phyloP scores from a whole-genome alignment of 2,797 vertebrate genomes.

The Eospalax fontanierii region DNA sequence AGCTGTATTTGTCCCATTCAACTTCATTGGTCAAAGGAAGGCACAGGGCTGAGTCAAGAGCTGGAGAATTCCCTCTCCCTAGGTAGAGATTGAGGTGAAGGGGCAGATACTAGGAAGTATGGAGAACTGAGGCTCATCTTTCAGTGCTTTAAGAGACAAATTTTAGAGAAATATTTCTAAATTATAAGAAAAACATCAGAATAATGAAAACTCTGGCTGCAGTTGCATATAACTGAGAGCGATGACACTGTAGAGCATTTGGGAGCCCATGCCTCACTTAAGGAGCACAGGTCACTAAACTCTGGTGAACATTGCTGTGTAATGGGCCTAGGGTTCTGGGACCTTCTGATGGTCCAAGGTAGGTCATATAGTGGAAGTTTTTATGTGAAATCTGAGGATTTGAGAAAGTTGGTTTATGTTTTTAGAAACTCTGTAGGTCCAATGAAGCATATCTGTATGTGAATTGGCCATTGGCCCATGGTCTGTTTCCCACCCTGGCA shows the following conservation, averaged over 20 bases:
- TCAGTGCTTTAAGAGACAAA: constrained; percentile 28
- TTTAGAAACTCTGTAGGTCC: background rate
- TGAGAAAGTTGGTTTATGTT: background rate
- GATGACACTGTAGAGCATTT: background rate
- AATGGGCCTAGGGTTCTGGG: background rate
- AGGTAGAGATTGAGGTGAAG: background rate
- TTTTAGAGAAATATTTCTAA: constrained; percentile 18
- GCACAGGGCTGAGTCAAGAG: background rate
- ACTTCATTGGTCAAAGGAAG: background rate
- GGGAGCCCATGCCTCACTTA: background rate
- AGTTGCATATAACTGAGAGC: background rate
- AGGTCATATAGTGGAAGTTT: constrained; percentile 1
- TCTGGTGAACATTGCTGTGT: background rate
- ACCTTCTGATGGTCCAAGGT: background rate
- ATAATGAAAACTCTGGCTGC: no score
- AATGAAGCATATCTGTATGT: background rate
- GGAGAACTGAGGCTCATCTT: background rate
- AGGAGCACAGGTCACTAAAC: background rate
- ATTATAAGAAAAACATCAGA: background rate
- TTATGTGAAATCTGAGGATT: constrained; percentile 52
- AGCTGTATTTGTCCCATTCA: background rate
- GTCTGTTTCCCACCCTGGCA: background rate
- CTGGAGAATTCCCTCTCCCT: background rate
- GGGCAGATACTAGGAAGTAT: background rate
- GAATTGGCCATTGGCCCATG: background rate